Conservation (phyloP, 2,888 invertebrate species). For the Orthosia gothica region DNA sequence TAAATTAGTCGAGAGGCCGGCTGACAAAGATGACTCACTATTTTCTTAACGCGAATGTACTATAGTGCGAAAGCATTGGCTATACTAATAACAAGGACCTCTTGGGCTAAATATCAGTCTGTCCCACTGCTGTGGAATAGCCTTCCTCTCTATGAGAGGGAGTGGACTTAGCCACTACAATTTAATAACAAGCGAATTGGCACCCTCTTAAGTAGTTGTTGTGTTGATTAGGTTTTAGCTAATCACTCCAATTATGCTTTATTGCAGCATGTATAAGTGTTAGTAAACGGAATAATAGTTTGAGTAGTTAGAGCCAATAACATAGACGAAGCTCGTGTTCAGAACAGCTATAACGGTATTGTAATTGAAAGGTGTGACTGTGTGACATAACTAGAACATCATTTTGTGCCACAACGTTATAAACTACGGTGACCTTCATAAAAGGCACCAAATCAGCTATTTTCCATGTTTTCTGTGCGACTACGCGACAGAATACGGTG, state of each 20-base stretch:
- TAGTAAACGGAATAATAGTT: too few species aligned
- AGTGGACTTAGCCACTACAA: too few species aligned
- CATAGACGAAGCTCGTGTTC: background rate
- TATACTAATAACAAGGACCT: background rate
- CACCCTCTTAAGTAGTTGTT: background rate
- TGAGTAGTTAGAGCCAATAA: background rate
- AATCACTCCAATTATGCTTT: conserved; percentile 14
- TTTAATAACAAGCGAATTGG: too few species aligned
- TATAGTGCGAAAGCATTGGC: background rate
- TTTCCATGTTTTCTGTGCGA: too few species aligned
- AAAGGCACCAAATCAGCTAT: too few species aligned
- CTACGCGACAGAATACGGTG: too few species aligned
- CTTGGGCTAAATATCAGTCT: too few species aligned
- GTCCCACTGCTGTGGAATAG: too few species aligned
- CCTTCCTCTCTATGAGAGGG: too few species aligned
- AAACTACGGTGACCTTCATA: background rate
- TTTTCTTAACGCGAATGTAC: too few species aligned
- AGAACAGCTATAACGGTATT: background rate
- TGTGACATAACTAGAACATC: background rate
- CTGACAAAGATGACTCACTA: too few species aligned
- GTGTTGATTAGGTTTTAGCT: background rate
- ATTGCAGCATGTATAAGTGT: conserved; percentile 8
- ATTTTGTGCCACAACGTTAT: background rate
- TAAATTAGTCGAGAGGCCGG: background rate
- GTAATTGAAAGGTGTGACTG: background rate